These are phyloP conservation scores for Limosa lapponica DNA, from an alignment of 2,797 vertebrate genomes.

Conservation along the genomic window DNA sequence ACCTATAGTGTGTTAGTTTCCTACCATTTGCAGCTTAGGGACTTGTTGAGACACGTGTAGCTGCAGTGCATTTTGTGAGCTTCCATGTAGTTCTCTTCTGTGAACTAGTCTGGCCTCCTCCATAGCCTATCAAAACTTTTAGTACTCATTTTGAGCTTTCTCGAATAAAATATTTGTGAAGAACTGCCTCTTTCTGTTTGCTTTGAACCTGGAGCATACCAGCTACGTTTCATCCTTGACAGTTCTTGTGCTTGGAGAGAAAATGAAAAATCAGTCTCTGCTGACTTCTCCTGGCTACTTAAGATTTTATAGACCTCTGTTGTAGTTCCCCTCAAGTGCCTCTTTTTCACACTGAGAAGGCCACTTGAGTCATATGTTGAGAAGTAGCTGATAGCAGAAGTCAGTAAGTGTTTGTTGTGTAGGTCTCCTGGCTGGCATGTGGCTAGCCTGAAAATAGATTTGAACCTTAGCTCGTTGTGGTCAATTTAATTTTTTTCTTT, in stretches of 20 bases:
- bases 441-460: not conserved
- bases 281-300: not conserved
- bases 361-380: not conserved
- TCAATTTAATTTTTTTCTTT: not conserved
- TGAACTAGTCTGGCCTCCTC: not conserved
- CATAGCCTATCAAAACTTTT: not conserved
- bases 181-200: not conserved
- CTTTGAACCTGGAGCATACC: not conserved
- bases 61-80: not conserved
- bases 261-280: not conserved
- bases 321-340: not conserved
- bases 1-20: not conserved
- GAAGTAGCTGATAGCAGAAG: not conserved
- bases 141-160: not conserved
- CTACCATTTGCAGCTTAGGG: not conserved
- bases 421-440: not conserved
- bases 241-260: not conserved
- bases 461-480: not conserved
- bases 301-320: not conserved
- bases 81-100: not conserved
- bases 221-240: not conserved
- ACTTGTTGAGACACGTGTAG: not conserved
- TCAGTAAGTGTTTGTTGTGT: not conserved
- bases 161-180: not conserved
- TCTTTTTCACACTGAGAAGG: not conserved